phyloP scores from a whole-genome alignment of 2,113 vertebrate species.

The Epinephelus lanceolatus region DNA sequence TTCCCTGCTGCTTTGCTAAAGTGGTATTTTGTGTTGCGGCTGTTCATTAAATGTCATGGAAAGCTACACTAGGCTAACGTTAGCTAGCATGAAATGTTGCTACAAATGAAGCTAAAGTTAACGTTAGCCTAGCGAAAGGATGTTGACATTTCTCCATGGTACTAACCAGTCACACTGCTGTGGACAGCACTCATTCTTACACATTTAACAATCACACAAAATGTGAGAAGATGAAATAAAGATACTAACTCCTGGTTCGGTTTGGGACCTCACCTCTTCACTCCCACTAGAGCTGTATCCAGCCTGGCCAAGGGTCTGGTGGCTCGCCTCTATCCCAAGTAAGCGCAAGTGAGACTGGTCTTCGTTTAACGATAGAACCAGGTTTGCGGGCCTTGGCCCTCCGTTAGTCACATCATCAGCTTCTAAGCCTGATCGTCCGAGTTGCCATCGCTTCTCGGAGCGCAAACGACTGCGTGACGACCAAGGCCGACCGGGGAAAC shows the following conservation, averaged over 20 bases:
- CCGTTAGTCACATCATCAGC: conserved; percentile 86
- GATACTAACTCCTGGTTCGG: conserved; percentile 80
- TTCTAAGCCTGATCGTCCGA: conserved; percentile 85
- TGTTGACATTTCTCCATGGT: conserved; percentile 82
- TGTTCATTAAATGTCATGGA: conserved; percentile 70
- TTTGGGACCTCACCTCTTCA: conserved; percentile 85
- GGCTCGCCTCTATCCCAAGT: conserved; percentile 89
- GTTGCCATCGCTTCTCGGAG: conserved; percentile 87
- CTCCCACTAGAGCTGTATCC: conserved; percentile 90
- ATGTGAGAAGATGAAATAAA: conserved; percentile 75
- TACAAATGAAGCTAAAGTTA: conserved; percentile 47
- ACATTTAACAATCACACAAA: conserved; percentile 62
- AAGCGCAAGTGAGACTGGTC: conserved; percentile 91
- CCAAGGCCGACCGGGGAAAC: conserved; percentile 92
- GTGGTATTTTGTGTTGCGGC: conserved; percentile 47
- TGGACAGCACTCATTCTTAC: conserved; percentile 53
- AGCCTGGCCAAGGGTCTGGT: conserved; percentile 87
- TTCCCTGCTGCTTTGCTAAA: background rate
- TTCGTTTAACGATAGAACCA: conserved; percentile 86
- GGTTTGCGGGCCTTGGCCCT: conserved; percentile 89
- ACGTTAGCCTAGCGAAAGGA: conserved; percentile 67
- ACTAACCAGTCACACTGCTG: conserved; percentile 60
- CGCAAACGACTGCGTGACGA: conserved; percentile 88
- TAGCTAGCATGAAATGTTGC: conserved; percentile 64
- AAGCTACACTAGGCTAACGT: conserved; percentile 62